Conservation (phyloP, 1,140 invertebrate species). For the Dinothrombium tinctorium region DNA sequence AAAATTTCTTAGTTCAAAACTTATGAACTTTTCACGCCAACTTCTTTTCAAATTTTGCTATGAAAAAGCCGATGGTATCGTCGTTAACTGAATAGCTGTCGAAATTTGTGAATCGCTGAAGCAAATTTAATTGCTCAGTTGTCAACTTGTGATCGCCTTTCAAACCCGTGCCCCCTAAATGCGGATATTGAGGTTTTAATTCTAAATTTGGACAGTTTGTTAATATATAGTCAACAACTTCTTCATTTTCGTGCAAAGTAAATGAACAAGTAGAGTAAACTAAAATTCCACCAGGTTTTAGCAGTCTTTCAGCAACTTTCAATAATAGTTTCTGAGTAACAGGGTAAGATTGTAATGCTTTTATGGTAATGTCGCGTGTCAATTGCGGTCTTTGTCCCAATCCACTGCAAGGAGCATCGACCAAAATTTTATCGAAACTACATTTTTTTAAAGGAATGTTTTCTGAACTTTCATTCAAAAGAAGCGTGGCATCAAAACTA, state of each 20-base stretch:
- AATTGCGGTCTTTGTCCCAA: constrained; percentile 57
- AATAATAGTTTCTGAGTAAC: constrained; percentile 49
- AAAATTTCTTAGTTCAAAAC: no score
- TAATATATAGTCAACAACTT: constrained; percentile 37
- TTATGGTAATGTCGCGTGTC: constrained; percentile 31
- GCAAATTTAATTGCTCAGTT: constrained; percentile 20
- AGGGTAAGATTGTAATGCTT: constrained; percentile 44
- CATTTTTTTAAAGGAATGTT: constrained; percentile 23
- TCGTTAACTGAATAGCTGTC: constrained; percentile 19
- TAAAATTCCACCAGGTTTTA: constrained; percentile 45
- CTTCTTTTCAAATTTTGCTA: constrained; percentile 43
- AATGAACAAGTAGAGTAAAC: constrained; percentile 88
- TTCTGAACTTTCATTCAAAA: constrained; percentile 16
- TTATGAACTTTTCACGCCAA: no score
- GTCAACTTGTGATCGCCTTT: constrained; percentile 23
- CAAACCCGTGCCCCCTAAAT: constrained; percentile 27
- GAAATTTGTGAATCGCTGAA: constrained; percentile 38
- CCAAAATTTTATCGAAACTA: constrained; percentile 30
- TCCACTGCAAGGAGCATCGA: constrained; percentile 83
- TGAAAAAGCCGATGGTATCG: constrained; percentile 59
- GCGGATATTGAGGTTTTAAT: constrained; percentile 14
- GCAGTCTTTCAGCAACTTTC: constrained; percentile 34
- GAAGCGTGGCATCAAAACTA: neutral
- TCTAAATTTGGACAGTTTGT: neutral
- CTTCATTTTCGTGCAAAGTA: constrained; percentile 86